A percentile compares a stretch with the other conserved stretches of the same genome.
phyloP scores from a whole-genome alignment of 2,113 vertebrate species.

The Agelaius phoeniceus region DNA sequence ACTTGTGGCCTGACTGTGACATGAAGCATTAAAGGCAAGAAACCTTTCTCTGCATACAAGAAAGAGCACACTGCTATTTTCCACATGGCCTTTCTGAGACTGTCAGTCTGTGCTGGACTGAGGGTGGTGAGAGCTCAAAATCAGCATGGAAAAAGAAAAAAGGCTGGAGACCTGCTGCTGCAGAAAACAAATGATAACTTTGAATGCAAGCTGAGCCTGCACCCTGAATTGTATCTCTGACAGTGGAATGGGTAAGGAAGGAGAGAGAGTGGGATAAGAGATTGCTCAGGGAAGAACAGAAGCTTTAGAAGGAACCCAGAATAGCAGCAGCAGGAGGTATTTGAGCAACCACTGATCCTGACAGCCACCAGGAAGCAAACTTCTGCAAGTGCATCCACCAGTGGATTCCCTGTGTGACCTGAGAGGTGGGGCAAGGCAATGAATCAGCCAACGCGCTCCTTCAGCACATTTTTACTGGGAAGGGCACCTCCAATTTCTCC shows the following conservation, averaged over 20 bases:
- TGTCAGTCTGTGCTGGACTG: constrained; percentile 6
- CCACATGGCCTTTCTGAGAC: neutral
- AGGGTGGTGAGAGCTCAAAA: neutral
- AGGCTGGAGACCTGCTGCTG: neutral
- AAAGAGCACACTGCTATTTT: constrained; percentile 1
- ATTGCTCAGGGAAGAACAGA: neutral
- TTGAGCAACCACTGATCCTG: neutral
- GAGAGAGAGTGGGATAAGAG: neutral
- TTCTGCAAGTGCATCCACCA: neutral
- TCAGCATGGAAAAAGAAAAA: constrained; percentile 7
- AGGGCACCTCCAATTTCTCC: neutral
- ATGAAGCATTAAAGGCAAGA: constrained; percentile 45
- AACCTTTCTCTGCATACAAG: constrained; percentile 26
- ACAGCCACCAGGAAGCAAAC: neutral
- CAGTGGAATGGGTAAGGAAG: neutral
- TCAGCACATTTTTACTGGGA: neutral
- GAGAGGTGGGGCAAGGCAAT: neutral
- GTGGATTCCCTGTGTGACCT: neutral
- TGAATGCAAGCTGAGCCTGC: neutral
- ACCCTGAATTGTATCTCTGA: neutral
- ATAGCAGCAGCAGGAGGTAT: neutral
- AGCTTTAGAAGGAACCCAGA: neutral
- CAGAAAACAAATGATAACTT: neutral
- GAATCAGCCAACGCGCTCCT: neutral
- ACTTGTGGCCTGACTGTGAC: constrained; percentile 39